Percentiles rank a stretch among this genome's conserved stretches.
Conservation (phyloP, 1,140 invertebrate genomes). For the Drosophila biarmipes region DNA sequence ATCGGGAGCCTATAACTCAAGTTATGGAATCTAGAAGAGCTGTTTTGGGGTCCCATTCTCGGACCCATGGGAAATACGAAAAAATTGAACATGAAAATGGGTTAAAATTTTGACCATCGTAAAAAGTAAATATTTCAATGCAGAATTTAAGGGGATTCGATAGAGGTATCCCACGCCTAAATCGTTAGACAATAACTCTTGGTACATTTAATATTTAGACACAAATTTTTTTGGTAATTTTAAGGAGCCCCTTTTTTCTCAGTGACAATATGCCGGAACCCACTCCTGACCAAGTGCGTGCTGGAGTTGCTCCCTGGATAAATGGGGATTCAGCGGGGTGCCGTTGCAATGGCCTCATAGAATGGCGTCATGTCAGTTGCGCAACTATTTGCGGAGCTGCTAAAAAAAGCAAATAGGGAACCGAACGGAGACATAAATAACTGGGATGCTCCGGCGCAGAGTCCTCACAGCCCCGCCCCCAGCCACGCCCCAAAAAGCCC, state of each 20-base stretch:
- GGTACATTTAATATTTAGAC: no score
- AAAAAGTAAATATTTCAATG: no score
- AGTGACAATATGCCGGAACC: conserved; percentile 18
- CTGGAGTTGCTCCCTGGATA: conserved; percentile 42
- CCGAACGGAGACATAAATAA: conserved; percentile 42
- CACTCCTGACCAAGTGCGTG: conserved; percentile 34
- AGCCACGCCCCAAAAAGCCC: neutral
- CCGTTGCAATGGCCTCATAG: conserved; percentile 45
- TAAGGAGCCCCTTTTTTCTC: neutral
- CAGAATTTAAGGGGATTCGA: no score
- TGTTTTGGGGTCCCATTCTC: no score
- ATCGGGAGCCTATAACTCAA: no score
- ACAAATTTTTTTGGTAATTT: no score
- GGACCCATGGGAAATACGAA: no score
- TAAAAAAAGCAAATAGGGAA: conserved; percentile 18
- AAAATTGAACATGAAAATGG: no score
- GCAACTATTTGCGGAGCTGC: conserved; percentile 71
- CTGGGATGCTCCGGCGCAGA: conserved; percentile 7
- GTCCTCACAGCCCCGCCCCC: neutral
- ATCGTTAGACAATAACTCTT: no score
- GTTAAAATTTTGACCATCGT: no score
- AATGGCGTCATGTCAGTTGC: conserved; percentile 71
- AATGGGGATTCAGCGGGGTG: conserved; percentile 10
- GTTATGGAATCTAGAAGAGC: no score
- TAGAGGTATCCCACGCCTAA: no score